A percentile compares a stretch with the other conserved stretches of the same genome.
phyloP scores from a whole-genome alignment of 2,113 vertebrate genomes.

The Todiramphus chloris region DNA sequence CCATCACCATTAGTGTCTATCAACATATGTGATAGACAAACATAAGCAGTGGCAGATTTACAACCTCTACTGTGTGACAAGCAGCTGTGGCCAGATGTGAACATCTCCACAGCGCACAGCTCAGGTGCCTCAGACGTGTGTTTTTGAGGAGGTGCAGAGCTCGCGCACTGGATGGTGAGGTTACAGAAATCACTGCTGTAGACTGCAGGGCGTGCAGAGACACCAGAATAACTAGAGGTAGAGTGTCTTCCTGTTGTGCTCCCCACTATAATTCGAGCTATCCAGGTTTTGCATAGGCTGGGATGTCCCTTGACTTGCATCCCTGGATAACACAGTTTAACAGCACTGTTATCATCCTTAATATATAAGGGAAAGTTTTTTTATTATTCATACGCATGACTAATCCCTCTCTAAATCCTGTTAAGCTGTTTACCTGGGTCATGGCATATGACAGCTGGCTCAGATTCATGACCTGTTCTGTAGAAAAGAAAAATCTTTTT shows the following conservation, averaged over 20 bases:
- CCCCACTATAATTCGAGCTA: not conserved
- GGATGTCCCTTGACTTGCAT: fast-evolving
- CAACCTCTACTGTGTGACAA: fast-evolving
- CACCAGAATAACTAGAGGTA: not conserved
- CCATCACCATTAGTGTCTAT: not conserved
- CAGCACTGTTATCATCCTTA: not conserved
- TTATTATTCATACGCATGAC: conserved; percentile 7
- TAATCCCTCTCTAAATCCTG: conserved; percentile 42
- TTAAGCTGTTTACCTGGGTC: conserved; percentile 39
- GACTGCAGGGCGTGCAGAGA: not conserved
- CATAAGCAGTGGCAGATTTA: not conserved
- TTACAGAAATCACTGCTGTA: not conserved
- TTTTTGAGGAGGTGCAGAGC: not conserved
- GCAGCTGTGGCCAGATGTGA: not conserved
- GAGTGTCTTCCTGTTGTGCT: not conserved
- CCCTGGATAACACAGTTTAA: not conserved
- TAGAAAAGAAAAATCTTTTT: not conserved
- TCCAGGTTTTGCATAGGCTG: not conserved
- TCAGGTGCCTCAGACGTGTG: not conserved
- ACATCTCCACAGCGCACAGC: not conserved
- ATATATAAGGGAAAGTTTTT: not conserved
- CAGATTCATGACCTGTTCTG: not conserved
- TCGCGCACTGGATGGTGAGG: not conserved
- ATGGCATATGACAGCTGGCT: not conserved
- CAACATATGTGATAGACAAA: no score